phyloP scores from a whole-genome alignment of 2,797 vertebrate species.

The Threskiornis aethiopicus region DNA sequence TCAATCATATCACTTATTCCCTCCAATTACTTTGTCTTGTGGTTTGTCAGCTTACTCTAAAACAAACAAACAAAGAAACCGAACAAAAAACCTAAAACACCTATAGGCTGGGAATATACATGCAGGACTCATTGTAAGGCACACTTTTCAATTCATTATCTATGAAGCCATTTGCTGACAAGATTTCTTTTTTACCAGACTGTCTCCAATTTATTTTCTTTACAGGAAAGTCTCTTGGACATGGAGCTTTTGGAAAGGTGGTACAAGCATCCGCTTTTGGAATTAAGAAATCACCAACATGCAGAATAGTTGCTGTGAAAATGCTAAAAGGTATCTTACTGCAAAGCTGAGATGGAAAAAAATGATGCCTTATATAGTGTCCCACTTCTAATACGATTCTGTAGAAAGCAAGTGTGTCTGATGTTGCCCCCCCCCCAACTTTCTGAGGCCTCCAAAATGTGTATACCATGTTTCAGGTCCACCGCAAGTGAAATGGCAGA shows the following conservation, averaged over 20 bases:
- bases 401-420: neutral
- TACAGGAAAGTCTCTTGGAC: conserved; percentile 89
- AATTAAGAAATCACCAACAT: conserved; percentile 83
- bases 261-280: conserved; percentile 92
- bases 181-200: neutral
- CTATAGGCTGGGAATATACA: neutral
- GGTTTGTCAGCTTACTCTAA: neutral
- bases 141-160: neutral
- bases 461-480: neutral
- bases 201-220: conserved; percentile 24
- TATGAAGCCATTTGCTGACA: neutral
- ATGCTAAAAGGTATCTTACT: conserved; percentile 91
- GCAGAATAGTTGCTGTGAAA: conserved; percentile 92
- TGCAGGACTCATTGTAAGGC: neutral
- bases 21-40: neutral
- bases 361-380: neutral
- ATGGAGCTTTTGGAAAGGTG: conserved; percentile 93
- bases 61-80: neutral
- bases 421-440: neutral
- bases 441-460: neutral
- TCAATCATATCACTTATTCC: neutral
- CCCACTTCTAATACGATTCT: neutral
- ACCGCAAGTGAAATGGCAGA: neutral
- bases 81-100: neutral
- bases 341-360: neutral